A percentile compares a stretch with the other conserved stretches of the same genome.
These are phyloP conservation scores for Scrobipalpa costella DNA, from an alignment of 2,888 invertebrate species.

Conservation along the genomic window DNA sequence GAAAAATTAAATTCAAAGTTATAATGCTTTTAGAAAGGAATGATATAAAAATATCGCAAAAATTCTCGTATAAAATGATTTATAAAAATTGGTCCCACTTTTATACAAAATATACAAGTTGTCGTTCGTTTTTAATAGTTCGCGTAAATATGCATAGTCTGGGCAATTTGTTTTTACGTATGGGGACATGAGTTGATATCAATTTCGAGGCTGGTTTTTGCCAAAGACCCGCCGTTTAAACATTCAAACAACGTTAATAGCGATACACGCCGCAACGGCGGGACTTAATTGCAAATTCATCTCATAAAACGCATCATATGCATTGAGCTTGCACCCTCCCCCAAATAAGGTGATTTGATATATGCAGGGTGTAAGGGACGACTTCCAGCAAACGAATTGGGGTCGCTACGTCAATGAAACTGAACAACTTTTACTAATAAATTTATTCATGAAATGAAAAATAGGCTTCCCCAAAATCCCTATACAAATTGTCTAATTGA, in stretches of 20 bases:
- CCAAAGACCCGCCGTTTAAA: constrained; percentile 47
- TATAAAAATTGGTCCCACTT: no score
- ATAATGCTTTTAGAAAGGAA: no score
- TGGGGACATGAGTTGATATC: constrained; percentile 59
- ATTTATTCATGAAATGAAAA: no score
- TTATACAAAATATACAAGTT: background rate
- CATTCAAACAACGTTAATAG: constrained; percentile 54
- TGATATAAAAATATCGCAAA: background rate
- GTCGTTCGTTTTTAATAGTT: constrained; percentile 13
- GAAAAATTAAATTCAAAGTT: no score
- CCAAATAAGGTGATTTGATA: constrained; percentile 1
- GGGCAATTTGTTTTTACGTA: constrained; percentile 51
- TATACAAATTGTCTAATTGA: no score
- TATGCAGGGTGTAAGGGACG: no score
- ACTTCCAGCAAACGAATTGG: no score
- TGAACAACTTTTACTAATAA: no score
- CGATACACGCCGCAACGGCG: constrained; percentile 26
- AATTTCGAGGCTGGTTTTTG: constrained; percentile 57
- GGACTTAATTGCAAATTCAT: constrained; percentile 25
- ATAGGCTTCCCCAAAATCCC: no score
- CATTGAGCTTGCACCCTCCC: background rate
- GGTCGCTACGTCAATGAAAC: no score
- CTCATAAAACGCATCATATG: constrained; percentile 20
- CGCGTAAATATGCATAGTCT: constrained; percentile 58
- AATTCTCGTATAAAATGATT: background rate